phyloP scores from a whole-genome alignment of 2,113 vertebrate genomes.

The Panthera uncia region DNA sequence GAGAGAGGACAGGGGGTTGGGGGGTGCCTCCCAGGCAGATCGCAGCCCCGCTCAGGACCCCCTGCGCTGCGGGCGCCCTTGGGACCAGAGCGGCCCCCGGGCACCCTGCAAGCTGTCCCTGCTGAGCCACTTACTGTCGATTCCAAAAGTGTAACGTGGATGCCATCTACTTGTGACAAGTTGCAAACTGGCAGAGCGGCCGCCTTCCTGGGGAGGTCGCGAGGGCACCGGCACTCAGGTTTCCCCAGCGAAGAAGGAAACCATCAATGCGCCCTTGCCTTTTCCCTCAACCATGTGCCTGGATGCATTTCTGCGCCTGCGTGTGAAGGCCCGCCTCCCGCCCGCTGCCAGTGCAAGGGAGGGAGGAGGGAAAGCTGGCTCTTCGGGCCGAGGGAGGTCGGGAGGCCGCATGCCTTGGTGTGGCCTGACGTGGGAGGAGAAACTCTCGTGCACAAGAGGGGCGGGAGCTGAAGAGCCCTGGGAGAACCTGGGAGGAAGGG shows the following conservation, averaged over 20 bases:
- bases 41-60: background rate
- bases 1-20: background rate
- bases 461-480: background rate
- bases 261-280: rapidly evolving
- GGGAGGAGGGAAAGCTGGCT: rapidly evolving
- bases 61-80: rapidly evolving
- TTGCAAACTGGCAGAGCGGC: background rate
- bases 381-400: background rate
- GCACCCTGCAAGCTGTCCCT: background rate
- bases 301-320: rapidly evolving
- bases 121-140: background rate
- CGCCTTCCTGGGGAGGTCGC: background rate
- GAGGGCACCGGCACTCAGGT: rapidly evolving
- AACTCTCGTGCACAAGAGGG: too few species aligned
- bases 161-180: background rate
- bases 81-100: background rate
- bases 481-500: background rate
- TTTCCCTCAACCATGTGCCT: rapidly evolving
- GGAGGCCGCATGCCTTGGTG: background rate
- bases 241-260: background rate
- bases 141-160: background rate
- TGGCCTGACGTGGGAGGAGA: background rate
- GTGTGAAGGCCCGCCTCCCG: rapidly evolving
- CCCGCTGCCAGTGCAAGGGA: rapidly evolving
- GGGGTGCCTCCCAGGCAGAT: background rate